Evolutionary conservation across 2,797 vertebrate genomes (phyloP), one percentile per base, ranked within the genome.

Genomic region (Todus mexicanus): DNA sequence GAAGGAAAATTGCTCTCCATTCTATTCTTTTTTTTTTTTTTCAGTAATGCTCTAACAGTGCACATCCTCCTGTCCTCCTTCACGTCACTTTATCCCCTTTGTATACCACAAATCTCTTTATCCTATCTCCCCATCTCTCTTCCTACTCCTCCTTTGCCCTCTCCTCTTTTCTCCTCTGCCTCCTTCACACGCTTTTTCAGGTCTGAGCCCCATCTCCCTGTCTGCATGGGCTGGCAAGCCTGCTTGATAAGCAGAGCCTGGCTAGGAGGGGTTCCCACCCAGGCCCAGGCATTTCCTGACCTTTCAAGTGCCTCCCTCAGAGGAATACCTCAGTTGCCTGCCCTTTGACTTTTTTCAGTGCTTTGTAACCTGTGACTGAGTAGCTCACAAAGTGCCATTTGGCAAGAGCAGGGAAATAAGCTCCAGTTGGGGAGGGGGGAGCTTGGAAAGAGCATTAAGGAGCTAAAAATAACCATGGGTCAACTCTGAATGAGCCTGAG

Each of bases 401-500:
- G 95, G 94, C 89, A 94, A 94, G 90, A 90, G 89, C 92, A 96
- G 89, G 94, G 92, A 95, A 97, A 96, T 89, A 93, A 81, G 86
- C 93, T 61, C 15, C 13, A 66, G 59, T 37, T 11, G 15, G 33
- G 84, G 64, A 25, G 15, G 11, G 7, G 47, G 37, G 50, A 89
- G 79, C 38, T 89, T 90, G 66, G 77, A 83, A 88, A 93, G 92
- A 94, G 87, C 94, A 95, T 97, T 97, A 96, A 92, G 82, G 84
- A 94, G 92, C 96, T 98, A 98, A 97, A 98, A 97, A 98, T 97
- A 98, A 92, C 92, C 43, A 13, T 73, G 50, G 96, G 95, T 97
- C 96, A 96, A 90, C 81, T 85, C 82, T 82, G 78, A 95, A 82
- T 78, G 71, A 89, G 84, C 79, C 86, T 16, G 31, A 84, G 81